Evolutionary conservation across 2,888 invertebrate species (phyloP), one percentile per base, ranked within the genome.

Genomic region (Boloria euphrosyne): DNA sequence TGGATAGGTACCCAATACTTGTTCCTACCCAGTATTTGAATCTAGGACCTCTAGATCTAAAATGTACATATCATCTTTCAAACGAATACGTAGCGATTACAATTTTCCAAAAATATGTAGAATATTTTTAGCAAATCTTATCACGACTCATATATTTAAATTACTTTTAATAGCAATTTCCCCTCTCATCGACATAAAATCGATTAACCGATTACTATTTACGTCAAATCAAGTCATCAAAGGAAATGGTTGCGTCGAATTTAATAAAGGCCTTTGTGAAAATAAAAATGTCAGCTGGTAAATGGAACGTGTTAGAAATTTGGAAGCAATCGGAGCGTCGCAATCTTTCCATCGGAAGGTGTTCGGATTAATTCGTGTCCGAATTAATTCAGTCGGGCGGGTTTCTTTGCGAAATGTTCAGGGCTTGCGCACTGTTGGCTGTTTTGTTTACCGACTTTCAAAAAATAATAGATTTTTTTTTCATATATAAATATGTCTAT

Each of bases 351-450:
- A 78, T 78, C 78, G 77, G 75, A 76, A 80, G 80, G 81, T 81
- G 77, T 78, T 75, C 79, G 75, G 80, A 81, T 81, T 81, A 80
- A 79, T 80, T 79, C 78, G 77, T 78, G 78, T 78, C 76, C 75
- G 78, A 81, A 82, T 82, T 83, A 82, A 82, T 82, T 82, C 82
- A 77, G 76, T 77, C 70, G 71, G 72, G 74, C 73, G 71, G 72
- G 73, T 69, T 76, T 78, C 77, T 78, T 76, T 73, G 75, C 70
- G 73, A 73, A 74, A 76, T 70, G 74, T 75, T 77, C n/a, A 73
- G 72, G 67, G 70, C 63, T 70, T 68, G 67, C 75, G 65, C 70
- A 71, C 71, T 72, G 65, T 64, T 59, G 71, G 17, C 13, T 44
- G 13, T 13, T 44, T 22, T 58, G 16, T 31, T 31, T 58, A 31